Evolutionary conservation across 2,113 vertebrate genomes (phyloP).

Genomic region (Scartelaos histophorus): DNA sequence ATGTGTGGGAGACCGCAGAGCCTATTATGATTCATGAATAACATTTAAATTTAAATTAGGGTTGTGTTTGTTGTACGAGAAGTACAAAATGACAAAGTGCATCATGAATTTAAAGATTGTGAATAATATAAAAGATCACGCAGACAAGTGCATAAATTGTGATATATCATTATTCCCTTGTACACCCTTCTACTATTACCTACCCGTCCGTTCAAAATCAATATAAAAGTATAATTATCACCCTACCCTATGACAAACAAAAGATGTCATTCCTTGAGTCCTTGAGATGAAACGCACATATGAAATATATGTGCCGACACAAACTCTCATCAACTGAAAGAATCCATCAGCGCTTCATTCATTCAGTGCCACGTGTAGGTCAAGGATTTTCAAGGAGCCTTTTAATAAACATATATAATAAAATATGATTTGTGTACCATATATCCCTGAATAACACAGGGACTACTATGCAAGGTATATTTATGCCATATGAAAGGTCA

Average conservation of each 20-base stretch:
- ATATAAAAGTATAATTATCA: neutral
- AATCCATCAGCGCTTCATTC: neutral
- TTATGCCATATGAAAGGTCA: too few species aligned
- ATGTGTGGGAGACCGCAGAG: neutral
- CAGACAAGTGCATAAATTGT: too few species aligned
- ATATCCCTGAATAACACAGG: neutral
- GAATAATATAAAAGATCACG: too few species aligned
- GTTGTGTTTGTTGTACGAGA: too few species aligned
- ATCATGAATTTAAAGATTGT: neutral
- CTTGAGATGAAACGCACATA: neutral
- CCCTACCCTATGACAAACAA: too few species aligned
- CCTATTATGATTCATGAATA: neutral
- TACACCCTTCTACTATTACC: too few species aligned
- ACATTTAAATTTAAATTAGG: neutral
- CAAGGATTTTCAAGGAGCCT: constrained; percentile 2
- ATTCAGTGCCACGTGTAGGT: neutral
- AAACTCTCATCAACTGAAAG: neutral
- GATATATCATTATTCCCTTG: too few species aligned
- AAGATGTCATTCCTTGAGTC: neutral
- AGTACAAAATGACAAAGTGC: neutral
- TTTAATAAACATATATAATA: neutral
- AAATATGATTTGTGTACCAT: neutral
- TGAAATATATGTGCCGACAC: neutral
- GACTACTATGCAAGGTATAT: neutral
- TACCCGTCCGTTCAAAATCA: too few species aligned